These are phyloP conservation scores for Hyaena hyaena DNA, from an alignment of 2,113 vertebrate species.

Conservation along the genomic window DNA sequence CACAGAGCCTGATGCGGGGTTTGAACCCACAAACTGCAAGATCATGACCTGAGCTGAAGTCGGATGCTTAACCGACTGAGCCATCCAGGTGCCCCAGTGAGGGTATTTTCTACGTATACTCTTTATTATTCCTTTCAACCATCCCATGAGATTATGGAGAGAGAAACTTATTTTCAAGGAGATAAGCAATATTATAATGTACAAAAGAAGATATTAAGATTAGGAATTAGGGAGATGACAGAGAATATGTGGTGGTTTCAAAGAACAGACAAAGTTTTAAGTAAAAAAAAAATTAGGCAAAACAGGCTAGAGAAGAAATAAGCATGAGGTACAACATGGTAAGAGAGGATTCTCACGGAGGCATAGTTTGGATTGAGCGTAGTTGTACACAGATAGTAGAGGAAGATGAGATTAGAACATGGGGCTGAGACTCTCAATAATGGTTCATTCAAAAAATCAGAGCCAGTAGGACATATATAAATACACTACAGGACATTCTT, in stretches of 20 bases:
- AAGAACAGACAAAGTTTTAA: not conserved
- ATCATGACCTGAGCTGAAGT: no score
- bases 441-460: not conserved
- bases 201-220: not conserved
- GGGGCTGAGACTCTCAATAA: not conserved
- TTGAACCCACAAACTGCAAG: no score
- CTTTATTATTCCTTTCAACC: not conserved
- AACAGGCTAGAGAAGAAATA: not conserved
- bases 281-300: not conserved
- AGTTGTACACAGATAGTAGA: not conserved
- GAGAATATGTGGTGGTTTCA: not conserved
- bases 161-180: not conserved
- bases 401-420: not conserved
- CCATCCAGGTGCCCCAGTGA: not conserved
- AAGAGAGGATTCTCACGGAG: not conserved
- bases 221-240: not conserved
- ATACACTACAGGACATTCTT: not conserved
- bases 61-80: no score
- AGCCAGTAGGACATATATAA: not conserved
- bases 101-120: not conserved
- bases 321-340: not conserved
- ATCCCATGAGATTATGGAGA: not conserved
- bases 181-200: not conserved
- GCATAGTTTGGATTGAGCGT: not conserved
- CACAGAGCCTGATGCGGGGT: no score